Base-by-base conservation (phyloP, 2,113 vertebrate genomes). In the Mustelus asterias region DNA sequence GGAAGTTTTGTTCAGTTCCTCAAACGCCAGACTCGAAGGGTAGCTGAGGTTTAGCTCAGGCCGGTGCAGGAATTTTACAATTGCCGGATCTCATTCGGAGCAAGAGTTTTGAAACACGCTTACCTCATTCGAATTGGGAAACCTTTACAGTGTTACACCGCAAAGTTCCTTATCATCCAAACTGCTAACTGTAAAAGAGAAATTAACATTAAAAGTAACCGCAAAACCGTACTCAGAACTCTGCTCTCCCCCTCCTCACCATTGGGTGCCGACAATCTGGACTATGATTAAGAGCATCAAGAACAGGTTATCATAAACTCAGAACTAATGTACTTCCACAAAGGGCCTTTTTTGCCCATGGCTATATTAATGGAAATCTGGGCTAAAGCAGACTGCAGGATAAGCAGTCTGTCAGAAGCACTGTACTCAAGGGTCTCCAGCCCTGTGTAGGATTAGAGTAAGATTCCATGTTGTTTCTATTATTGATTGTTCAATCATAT, bases 291-390 rank as follows among this genome's bases (percentile, higher is more conserved):
- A 58, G 54, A 86, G 92, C 94, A 80, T 70, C 95, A 96, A 67
- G 2, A 0, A 92, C 88, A 65, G 96, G 96, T 96, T 96, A 96
- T 96, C 92, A 95, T 96, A 63, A 93, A 97, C 94, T 60, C 93
- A 86, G n/a, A 95, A 63, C 96, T 96, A 96, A 97, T 96, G 96
- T 58, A 97, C 97, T 86, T 83, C 95, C 86, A 96, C 96, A 97
- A 97, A 97, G 96, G 97, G 96, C 96, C 29, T 97, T 98, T 97
- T 85, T 97, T 97, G 96, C 97, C 97, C 95, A 22, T 96, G 96
- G 97, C 97, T 97, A 97, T 97, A 97, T 97, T 97, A 96, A 96
- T 97, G 96, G 97, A 97, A 97, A 97, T 96, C 96, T 97, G 96
- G 95, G 96, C 67, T 24, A 97, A 96, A 41, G 96, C 96, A 97